These are phyloP conservation scores for Trinorchestia longiramus DNA, from an alignment of 1,140 invertebrate species.

Conservation along the genomic window DNA sequence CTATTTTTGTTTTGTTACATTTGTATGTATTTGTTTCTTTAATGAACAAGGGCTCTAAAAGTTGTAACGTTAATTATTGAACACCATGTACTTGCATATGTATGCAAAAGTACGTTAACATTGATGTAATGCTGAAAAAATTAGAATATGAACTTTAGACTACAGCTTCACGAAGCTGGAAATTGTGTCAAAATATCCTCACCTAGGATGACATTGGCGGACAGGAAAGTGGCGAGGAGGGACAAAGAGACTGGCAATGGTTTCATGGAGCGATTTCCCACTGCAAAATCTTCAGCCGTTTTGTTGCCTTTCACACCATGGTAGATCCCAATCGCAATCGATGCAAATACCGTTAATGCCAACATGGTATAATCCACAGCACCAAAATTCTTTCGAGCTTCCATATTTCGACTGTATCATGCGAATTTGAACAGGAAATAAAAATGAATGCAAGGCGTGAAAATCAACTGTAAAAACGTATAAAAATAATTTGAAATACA, in stretches of 20 bases:
- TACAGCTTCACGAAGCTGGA: no score
- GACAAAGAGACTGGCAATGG: constrained; percentile 33
- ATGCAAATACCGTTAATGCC: neutral
- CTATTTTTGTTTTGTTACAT: no score
- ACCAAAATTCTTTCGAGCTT: neutral
- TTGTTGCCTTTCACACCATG: constrained; percentile 35
- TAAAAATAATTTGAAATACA: neutral
- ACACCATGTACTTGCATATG: no score
- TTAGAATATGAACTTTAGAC: no score
- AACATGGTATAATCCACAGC: constrained; percentile 4
- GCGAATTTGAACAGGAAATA: neutral
- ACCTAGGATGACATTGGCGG: constrained; percentile 33
- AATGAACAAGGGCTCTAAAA: no score
- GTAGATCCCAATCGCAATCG: constrained; percentile 37
- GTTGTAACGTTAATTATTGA: no score
- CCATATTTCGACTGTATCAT: neutral
- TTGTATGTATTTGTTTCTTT: no score
- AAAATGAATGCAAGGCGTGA: neutral
- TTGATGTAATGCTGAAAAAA: no score
- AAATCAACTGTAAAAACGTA: neutral
- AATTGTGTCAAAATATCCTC: no score
- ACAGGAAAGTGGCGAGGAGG: constrained; percentile 29
- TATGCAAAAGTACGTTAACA: no score
- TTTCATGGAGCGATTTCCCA: constrained; percentile 22
- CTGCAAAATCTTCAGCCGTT: constrained; percentile 39